A percentile compares a stretch with the other conserved stretches of the same genome.
Evolutionary conservation across 2,797 vertebrate species (phyloP).

Genomic region (Carapus acus): DNA sequence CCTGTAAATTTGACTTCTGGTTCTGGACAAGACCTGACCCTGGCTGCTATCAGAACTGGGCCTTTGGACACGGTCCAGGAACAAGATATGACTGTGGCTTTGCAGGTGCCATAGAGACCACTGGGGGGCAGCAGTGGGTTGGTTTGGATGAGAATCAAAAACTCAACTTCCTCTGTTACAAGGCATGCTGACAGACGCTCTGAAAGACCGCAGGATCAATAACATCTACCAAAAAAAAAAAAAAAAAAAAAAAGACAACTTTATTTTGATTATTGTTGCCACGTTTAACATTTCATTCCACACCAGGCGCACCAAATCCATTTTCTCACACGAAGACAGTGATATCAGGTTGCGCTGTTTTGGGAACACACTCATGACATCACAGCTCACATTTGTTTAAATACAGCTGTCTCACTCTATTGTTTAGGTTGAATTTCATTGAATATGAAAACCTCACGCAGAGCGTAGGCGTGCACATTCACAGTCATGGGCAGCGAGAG

Average conservation of each 20-base stretch:
- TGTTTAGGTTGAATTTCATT: conserved; percentile 54
- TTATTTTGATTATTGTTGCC: neutral
- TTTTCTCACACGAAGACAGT: neutral
- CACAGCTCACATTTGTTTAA: conserved; percentile 36
- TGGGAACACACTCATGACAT: conserved; percentile 11
- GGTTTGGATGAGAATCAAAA: conserved; percentile 46
- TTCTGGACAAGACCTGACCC: conserved; percentile 56
- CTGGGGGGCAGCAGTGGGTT: conserved; percentile 66
- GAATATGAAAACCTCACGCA: conserved; percentile 45
- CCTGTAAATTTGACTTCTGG: conserved; percentile 61
- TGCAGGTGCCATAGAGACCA: conserved; percentile 61
- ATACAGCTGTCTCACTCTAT: conserved; percentile 50
- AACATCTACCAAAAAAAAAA: neutral
- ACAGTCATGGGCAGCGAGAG: conserved; percentile 57
- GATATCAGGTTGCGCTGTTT: conserved; percentile 10
- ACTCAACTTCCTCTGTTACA: conserved; percentile 62
- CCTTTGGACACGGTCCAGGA: conserved; percentile 43
- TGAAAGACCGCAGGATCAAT: neutral
- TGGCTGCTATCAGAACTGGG: conserved; percentile 67
- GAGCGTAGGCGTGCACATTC: conserved; percentile 51
- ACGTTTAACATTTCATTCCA: neutral
- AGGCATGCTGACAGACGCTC: conserved; percentile 27
- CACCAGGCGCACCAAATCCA: neutral
- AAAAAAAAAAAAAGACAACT: too few relatives aligned
- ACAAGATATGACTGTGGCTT: conserved; percentile 39